Base-by-base conservation (phyloP, 2,888 invertebrate genomes). In the Cheilosia variabilis region DNA sequence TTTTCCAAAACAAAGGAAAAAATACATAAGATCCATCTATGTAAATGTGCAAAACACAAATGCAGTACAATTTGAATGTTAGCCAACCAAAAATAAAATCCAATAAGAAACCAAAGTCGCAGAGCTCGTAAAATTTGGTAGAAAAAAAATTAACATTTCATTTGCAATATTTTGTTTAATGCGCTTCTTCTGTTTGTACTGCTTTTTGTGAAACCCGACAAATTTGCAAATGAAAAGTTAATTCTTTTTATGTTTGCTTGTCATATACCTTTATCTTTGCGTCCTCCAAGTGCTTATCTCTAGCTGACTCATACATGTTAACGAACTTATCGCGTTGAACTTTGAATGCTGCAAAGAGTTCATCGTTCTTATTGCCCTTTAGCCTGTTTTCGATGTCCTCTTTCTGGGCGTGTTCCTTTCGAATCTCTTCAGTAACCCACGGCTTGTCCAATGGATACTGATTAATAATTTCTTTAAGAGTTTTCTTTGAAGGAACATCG, bases 291-390 rank as follows among this genome's bases (percentile, higher is more conserved):
- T 93, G 93, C 87, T 93, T 93, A 89, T 93, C 91, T 81, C 94
- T 93, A 2, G 94, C 94, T 63, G 93, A 91, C 79, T 93, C 93
- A 87, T 94, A 94, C 90, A 94, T 91, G 60, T 93, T 92, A 53
- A 93, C 93, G 88, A 94, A 94, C 88, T 93, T 94, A 87, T 94
- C 94, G 58, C 94, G 93, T 88, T 94, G 94, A 57, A 93, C 93
- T 89, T 94, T 93, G 88, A 93, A 94, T 65, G 93, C 92, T 10
- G 93, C 93, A 92, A 94, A 94, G 83, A 94, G 93, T 15, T 93
- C 93, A 79, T 93, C 93, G 66, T 93, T 92, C 87, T 93, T 93
- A 84, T 92, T 91, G 60, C 92, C 92, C 87, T 92, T 92, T 5
- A 92, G 88, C 27, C 90, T 90, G 87, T 93, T 93, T 88, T 94